Evolutionary conservation across 2,113 vertebrate genomes (phyloP).

Genomic region (Halcyon senegalensis): DNA sequence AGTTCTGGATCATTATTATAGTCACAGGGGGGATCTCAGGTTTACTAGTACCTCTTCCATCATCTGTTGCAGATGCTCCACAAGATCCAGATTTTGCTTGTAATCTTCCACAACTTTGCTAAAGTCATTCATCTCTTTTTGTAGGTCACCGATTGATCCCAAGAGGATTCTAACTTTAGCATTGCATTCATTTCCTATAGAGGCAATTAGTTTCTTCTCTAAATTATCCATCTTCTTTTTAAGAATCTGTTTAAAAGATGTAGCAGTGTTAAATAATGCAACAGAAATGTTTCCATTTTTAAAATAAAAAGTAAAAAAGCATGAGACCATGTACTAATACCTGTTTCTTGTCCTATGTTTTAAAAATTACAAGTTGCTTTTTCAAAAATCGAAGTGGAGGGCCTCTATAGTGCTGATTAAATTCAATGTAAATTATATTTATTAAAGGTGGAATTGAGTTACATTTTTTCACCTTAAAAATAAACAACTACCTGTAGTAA

Average conservation of each 20-base stretch:
- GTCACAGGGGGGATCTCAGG: not conserved
- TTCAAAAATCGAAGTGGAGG: not conserved
- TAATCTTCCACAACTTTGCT: constrained; percentile 83
- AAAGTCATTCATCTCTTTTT: constrained; percentile 85
- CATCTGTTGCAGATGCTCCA: constrained; percentile 84
- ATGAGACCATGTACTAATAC: not conserved
- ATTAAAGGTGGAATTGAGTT: not conserved
- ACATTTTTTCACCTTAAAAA: not conserved
- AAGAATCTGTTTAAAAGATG: constrained; percentile 75
- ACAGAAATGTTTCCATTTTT: not conserved
- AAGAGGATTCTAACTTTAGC: constrained; percentile 69
- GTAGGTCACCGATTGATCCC: constrained; percentile 78
- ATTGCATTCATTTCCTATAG: constrained; percentile 64
- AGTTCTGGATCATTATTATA: not conserved
- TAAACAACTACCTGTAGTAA: not conserved
- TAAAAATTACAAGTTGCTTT: not conserved
- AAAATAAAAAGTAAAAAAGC: not conserved
- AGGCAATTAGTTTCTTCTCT: constrained; percentile 72
- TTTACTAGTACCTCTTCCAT: constrained; percentile 85
- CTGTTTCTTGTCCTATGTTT: not conserved
- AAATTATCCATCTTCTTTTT: constrained; percentile 81
- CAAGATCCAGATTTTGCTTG: constrained; percentile 83
- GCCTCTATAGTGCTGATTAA: not conserved
- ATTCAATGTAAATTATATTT: not conserved
- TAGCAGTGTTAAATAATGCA: not conserved